Percentiles rank a stretch among this genome's conserved stretches.
Conservation (phyloP, 2,113 vertebrate species). For the Capreolus pygargus region DNA sequence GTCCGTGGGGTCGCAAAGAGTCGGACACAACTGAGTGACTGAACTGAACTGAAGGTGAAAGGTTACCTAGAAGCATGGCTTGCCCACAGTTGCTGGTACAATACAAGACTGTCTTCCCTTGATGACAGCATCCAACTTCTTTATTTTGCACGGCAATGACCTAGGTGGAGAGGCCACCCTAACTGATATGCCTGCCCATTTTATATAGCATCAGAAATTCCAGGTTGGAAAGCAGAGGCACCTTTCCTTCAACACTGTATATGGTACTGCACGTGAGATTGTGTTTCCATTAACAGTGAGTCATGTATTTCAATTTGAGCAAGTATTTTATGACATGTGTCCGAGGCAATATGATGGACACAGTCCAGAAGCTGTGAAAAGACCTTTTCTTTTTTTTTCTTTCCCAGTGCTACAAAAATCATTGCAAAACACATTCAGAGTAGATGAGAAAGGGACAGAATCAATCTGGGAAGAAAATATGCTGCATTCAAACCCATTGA, state of each 20-base stretch:
- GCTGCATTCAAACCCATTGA: neutral
- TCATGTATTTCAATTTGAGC: conserved; percentile 34
- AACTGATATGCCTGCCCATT: neutral
- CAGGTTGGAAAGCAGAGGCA: neutral
- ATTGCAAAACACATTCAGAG: conserved; percentile 58
- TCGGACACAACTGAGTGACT: neutral
- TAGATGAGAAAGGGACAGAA: conserved; percentile 66
- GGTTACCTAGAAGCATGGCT: neutral
- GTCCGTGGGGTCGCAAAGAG: neutral
- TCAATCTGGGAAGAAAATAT: conserved; percentile 60
- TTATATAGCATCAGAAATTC: neutral
- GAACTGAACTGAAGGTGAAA: neutral
- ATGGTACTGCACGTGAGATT: fast-evolving
- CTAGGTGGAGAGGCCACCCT: neutral
- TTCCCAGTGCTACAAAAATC: conserved; percentile 44
- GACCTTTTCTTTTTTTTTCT: conserved; percentile 32
- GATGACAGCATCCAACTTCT: neutral
- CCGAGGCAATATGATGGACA: conserved; percentile 44
- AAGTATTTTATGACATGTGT: conserved; percentile 51
- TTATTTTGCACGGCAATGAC: neutral
- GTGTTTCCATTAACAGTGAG: conserved; percentile 53
- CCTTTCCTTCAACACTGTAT: conserved; percentile 46
- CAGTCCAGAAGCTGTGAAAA: conserved; percentile 68
- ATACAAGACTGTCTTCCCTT: neutral
- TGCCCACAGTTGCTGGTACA: neutral